These are phyloP conservation scores for Echiichthys vipera DNA, from an alignment of 2,797 vertebrate species.

Conservation along the genomic window DNA sequence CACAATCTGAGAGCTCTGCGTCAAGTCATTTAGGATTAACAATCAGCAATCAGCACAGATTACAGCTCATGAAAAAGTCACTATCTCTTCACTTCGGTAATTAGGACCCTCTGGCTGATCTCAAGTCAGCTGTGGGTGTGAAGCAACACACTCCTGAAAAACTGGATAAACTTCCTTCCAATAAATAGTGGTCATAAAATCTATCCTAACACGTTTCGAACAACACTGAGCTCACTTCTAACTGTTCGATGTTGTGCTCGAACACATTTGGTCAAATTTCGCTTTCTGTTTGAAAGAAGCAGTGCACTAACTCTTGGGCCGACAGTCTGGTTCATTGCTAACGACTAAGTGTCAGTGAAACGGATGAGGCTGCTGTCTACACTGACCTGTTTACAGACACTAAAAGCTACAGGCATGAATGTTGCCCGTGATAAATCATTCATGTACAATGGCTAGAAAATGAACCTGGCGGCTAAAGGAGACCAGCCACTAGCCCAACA, in stretches of 20 bases:
- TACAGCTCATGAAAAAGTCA: conserved; percentile 25
- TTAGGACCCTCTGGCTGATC: conserved; percentile 28
- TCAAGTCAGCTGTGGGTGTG: background rate
- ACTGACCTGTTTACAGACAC: conserved; percentile 66
- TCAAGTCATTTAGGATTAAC: conserved; percentile 43
- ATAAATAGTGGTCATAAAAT: conserved; percentile 13
- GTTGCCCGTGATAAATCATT: conserved; percentile 40
- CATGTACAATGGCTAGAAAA: conserved; percentile 27
- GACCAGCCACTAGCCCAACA: conserved; percentile 1
- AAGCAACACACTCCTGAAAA: background rate
- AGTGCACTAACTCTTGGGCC: conserved; percentile 55
- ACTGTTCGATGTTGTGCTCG: conserved; percentile 3
- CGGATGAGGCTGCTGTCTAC: conserved; percentile 72
- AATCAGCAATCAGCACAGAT: conserved; percentile 49
- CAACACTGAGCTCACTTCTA: conserved; percentile 3
- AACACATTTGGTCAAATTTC: conserved; percentile 30
- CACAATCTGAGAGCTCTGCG: conserved; percentile 2
- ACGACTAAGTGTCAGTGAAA: conserved; percentile 76
- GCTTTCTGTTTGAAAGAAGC: conserved; percentile 42
- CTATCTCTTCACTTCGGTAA: conserved; percentile 15
- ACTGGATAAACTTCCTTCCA: background rate
- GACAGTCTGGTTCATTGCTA: conserved; percentile 72
- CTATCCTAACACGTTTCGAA: conserved; percentile 1
- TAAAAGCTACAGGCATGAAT: conserved; percentile 43
- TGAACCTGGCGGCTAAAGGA: conserved; percentile 42